Evolutionary conservation across 64 coral and sea anemone species (phyloP).

Genomic region (Montipora cactus): DNA sequence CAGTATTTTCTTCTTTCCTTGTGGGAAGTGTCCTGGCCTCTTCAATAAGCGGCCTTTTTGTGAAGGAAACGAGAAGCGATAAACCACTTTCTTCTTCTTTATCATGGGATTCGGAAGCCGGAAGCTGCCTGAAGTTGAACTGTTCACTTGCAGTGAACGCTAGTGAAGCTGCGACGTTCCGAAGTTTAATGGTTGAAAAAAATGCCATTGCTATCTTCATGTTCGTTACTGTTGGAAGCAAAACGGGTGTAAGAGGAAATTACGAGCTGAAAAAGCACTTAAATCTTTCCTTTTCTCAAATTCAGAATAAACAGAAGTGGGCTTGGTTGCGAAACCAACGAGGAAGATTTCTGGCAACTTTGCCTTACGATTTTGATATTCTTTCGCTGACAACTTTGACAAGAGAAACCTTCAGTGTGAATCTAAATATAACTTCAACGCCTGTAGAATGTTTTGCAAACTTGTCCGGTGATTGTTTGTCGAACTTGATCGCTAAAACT

Average conservation of each 20-base stretch:
- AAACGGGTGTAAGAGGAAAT: neutral
- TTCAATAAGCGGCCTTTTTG: neutral
- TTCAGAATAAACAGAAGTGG: slow-evolving; percentile 76
- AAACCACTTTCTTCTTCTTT: neutral
- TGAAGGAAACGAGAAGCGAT: neutral
- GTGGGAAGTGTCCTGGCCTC: neutral
- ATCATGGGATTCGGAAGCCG: neutral
- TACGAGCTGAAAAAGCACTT: neutral
- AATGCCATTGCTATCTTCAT: slow-evolving; percentile 83
- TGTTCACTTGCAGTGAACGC: neutral
- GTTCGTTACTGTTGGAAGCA: slow-evolving; percentile 67
- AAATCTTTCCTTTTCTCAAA: neutral
- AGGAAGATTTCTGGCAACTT: slow-evolving; percentile 81
- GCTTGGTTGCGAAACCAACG: slow-evolving; percentile 80
- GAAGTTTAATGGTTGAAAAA: neutral
- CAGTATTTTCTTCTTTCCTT: neutral
- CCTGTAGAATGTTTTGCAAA: slow-evolving; percentile 72
- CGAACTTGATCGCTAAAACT: slow-evolving; percentile 28
- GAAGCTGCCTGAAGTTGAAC: neutral
- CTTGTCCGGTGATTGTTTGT: slow-evolving; percentile 22
- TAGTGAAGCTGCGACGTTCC: slow-evolving; percentile 24
- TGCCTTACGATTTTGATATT: slow-evolving; percentile 98
- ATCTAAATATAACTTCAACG: slow-evolving; percentile 40
- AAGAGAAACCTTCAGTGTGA: slow-evolving; percentile 66
- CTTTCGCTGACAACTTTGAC: slow-evolving; percentile 91